These are phyloP conservation scores for Drosophila neutralis DNA, from an alignment of 2,888 invertebrate species.

Conservation along the genomic window DNA sequence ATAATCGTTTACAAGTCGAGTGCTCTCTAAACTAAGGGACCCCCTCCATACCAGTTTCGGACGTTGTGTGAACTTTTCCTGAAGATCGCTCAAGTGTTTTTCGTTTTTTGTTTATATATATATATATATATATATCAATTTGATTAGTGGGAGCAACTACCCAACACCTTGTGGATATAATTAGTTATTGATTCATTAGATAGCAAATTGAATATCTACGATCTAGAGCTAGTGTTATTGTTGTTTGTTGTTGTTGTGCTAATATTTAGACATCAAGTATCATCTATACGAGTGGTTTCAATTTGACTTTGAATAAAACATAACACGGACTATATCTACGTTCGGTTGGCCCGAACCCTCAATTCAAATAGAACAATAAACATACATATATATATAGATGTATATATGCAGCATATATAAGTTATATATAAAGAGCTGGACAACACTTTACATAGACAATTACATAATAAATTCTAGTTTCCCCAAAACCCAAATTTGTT, in stretches of 20 bases:
- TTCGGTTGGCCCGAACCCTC: conserved; percentile 41
- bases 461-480: conserved; percentile 69
- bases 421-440: conserved; percentile 31
- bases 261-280: conserved; percentile 57
- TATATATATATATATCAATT: neutral
- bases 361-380: conserved; percentile 43
- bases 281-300: conserved; percentile 34
- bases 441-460: conserved; percentile 67
- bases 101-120: neutral
- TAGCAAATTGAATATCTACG: conserved; percentile 48
- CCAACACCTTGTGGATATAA: conserved; percentile 35
- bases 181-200: conserved; percentile 13
- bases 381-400: neutral
- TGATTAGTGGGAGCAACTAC: conserved; percentile 14
- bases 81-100: conserved; percentile 20
- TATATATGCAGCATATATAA: conserved; percentile 28
- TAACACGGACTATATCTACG: conserved; percentile 41
- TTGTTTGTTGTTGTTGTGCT: conserved; percentile 36
- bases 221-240: conserved; percentile 36
- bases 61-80: conserved; percentile 38
- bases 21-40: conserved; percentile 24
- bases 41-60: conserved; percentile 39
- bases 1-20: conserved; percentile 19
- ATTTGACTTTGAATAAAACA: conserved; percentile 27
- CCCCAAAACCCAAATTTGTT: conserved; percentile 62